Evolutionary conservation across 2,113 vertebrate species (phyloP).

Genomic region (Pachyramphus minor): DNA sequence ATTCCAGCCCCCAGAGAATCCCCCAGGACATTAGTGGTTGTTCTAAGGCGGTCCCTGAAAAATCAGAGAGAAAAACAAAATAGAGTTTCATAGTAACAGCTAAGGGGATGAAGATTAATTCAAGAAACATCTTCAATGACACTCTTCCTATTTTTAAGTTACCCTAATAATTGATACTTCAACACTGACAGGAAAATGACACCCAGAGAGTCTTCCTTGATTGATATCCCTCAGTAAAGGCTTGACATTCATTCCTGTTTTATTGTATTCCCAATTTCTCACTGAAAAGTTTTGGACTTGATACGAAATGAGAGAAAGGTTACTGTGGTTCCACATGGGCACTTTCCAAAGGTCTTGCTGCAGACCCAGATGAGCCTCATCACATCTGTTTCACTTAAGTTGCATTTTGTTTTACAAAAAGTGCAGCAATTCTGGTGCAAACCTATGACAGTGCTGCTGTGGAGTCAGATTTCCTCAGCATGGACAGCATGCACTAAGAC

Average conservation of each 20-base stretch:
- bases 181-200: neutral
- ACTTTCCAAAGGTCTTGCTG: neutral
- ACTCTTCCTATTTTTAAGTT: neutral
- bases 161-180: neutral
- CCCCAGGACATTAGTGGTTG: constrained; percentile 92
- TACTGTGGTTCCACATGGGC: neutral
- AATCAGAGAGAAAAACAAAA: neutral
- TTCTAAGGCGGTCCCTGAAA: constrained; percentile 89
- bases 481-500: neutral
- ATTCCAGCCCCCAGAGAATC: constrained; percentile 93
- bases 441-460: neutral
- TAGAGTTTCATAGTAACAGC: neutral
- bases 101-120: neutral
- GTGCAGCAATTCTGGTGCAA: neutral
- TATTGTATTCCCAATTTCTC: neutral
- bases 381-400: neutral
- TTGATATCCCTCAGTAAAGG: neutral
- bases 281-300: neutral
- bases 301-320: neutral
- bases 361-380: neutral
- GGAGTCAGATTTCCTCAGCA: neutral
- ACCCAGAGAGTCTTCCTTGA: neutral
- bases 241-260: neutral
- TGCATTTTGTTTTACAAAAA: neutral
- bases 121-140: neutral